A percentile compares a stretch with the other conserved stretches of the same genome.
Conservation (phyloP, 2,113 vertebrate genomes). For the Sylvietta virens region DNA sequence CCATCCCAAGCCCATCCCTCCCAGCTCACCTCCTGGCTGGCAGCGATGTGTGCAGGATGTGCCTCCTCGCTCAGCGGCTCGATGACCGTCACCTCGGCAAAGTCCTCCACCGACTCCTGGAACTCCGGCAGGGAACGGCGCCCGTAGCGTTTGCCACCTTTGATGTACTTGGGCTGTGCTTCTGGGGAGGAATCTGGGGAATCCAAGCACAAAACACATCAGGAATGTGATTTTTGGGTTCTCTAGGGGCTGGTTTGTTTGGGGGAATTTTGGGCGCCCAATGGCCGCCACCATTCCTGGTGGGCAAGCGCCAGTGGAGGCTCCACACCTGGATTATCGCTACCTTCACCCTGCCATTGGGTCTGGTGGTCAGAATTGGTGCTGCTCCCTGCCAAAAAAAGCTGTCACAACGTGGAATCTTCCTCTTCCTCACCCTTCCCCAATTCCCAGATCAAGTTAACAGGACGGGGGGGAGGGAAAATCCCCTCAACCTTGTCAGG, state of each 20-base stretch:
- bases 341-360: fast-evolving
- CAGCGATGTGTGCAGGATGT: conserved; percentile 49
- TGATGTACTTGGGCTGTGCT: conserved; percentile 91
- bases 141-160: conserved; percentile 89
- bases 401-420: fast-evolving
- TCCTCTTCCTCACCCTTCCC: background rate
- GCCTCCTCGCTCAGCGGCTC: conserved; percentile 57
- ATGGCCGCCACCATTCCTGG: fast-evolving
- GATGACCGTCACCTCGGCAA: conserved; percentile 63
- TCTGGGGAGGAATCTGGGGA: conserved; percentile 75
- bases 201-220: background rate
- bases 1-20: fast-evolving
- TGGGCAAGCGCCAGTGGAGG: fast-evolving
- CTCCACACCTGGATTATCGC: background rate
- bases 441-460: background rate
- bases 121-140: conserved; percentile 87
- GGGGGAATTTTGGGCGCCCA: fast-evolving
- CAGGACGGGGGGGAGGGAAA: background rate
- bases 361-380: fast-evolving
- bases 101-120: conserved; percentile 69
- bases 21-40: conserved; percentile 78
- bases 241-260: fast-evolving
- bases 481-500: background rate
- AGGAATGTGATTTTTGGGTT: fast-evolving
- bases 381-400: background rate